phyloP scores from a whole-genome alignment of 1,140 invertebrate species.

The Drosophila auraria region DNA sequence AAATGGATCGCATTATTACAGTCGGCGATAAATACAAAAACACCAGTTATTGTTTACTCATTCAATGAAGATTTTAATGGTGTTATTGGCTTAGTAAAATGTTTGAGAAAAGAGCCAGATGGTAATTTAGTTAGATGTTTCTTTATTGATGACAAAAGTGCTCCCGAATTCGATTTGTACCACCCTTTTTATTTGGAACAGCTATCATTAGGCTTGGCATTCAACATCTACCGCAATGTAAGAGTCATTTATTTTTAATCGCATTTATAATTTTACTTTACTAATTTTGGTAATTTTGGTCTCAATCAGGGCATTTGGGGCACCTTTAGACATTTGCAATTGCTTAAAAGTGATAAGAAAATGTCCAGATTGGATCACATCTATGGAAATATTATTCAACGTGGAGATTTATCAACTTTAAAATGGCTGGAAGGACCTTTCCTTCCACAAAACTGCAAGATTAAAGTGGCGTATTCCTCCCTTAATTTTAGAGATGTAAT shows the following conservation, averaged over 20 bases:
- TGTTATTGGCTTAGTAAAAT: constrained; percentile 93
- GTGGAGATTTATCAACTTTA: constrained; percentile 94
- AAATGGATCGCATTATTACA: constrained; percentile 87
- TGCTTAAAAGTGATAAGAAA: constrained; percentile 85
- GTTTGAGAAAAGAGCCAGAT: constrained; percentile 89
- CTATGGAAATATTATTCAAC: constrained; percentile 91
- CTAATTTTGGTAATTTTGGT: background rate
- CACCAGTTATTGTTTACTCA: constrained; percentile 86
- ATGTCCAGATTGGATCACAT: constrained; percentile 87
- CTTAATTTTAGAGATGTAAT: constrained; percentile 93
- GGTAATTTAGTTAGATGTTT: constrained; percentile 88
- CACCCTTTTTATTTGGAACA: constrained; percentile 89
- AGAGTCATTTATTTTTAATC: constrained; percentile 47
- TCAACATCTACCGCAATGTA: constrained; percentile 91
- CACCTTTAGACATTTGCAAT: constrained; percentile 90
- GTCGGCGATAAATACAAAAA: constrained; percentile 86
- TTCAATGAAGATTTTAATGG: constrained; percentile 90
- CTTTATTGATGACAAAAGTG: constrained; percentile 88
- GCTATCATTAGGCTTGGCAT: constrained; percentile 90
- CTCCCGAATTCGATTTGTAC: constrained; percentile 88
- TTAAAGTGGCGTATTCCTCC: constrained; percentile 88
- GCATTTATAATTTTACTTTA: background rate
- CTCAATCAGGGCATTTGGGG: constrained; percentile 90
- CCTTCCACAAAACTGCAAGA: constrained; percentile 79
- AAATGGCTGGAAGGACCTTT: constrained; percentile 91